Evolutionary conservation across 2,797 vertebrate genomes (phyloP).

Genomic region (Lophotriccus pileatus): DNA sequence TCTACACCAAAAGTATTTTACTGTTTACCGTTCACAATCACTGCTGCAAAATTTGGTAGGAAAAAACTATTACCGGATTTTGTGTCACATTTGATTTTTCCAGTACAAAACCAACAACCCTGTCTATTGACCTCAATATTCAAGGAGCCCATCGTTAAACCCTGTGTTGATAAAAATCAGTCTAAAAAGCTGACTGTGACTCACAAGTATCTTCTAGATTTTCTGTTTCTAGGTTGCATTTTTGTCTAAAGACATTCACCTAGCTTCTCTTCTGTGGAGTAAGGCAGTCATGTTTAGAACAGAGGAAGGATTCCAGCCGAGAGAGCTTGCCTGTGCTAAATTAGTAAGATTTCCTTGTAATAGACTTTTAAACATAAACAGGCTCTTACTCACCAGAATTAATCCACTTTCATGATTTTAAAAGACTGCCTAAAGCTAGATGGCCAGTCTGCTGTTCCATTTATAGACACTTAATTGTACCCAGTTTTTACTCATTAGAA

Average conservation of each 20-base stretch:
- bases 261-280: not conserved
- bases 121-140: not conserved
- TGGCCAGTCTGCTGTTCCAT: not conserved
- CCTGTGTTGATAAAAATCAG: not conserved
- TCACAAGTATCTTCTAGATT: not conserved
- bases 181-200: not conserved
- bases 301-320: not conserved
- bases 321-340: not conserved
- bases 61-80: not conserved
- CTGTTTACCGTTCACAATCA: not conserved
- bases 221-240: not conserved
- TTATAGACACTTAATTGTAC: conserved; percentile 3
- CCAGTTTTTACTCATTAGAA: not conserved
- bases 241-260: not conserved
- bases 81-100: not conserved
- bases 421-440: conserved; percentile 16
- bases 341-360: not conserved
- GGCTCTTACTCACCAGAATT: conserved; percentile 12
- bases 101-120: not conserved
- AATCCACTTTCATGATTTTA: conserved; percentile 14
- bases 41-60: not conserved
- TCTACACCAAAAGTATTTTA: not conserved
- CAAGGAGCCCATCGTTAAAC: not conserved
- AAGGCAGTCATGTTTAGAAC: not conserved
- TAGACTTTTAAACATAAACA: not conserved